phyloP scores from a whole-genome alignment of 1,140 invertebrate genomes.

The Nautilus pompilius region DNA sequence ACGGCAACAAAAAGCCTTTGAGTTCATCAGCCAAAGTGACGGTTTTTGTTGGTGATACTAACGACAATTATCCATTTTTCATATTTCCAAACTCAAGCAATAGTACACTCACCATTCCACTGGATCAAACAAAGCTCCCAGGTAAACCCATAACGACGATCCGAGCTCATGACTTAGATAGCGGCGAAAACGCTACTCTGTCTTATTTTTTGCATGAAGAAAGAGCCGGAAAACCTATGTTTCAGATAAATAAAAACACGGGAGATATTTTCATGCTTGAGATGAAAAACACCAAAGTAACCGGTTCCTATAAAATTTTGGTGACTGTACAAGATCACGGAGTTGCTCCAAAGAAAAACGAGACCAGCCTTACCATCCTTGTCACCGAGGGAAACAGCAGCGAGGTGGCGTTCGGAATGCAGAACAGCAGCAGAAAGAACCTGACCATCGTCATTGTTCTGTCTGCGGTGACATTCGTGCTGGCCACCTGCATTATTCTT shows the following conservation, averaged over 20 bases:
- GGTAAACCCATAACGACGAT: conserved; percentile 27
- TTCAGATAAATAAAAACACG: conserved; percentile 80
- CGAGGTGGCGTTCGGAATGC: background rate
- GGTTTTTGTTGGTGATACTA: conserved; percentile 66
- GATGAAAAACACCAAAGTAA: conserved; percentile 69
- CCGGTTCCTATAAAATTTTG: conserved; percentile 15
- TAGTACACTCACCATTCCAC: conserved; percentile 24
- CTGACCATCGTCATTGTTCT: conserved; percentile 40
- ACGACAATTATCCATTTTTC: conserved; percentile 82
- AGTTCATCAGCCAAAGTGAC: conserved; percentile 58
- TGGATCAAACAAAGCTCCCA: conserved; percentile 23
- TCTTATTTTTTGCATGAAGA: conserved; percentile 21
- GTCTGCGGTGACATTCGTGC: conserved; percentile 34
- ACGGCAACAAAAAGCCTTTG: conserved; percentile 63
- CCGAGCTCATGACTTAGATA: conserved; percentile 33
- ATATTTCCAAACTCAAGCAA: conserved; percentile 31
- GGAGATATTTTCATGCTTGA: conserved; percentile 87
- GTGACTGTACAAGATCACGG: conserved; percentile 30
- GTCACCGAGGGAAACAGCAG: conserved; percentile 33
- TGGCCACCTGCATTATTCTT: conserved; percentile 37
- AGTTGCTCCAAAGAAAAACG: conserved; percentile 45
- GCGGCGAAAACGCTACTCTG: conserved; percentile 22
- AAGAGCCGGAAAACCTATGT: conserved; percentile 67
- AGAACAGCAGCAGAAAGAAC: conserved; percentile 19
- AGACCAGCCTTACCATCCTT: conserved; percentile 26